These are phyloP conservation scores for Tangara arthus DNA, from an alignment of 2,797 vertebrate genomes.

Conservation along the genomic window DNA sequence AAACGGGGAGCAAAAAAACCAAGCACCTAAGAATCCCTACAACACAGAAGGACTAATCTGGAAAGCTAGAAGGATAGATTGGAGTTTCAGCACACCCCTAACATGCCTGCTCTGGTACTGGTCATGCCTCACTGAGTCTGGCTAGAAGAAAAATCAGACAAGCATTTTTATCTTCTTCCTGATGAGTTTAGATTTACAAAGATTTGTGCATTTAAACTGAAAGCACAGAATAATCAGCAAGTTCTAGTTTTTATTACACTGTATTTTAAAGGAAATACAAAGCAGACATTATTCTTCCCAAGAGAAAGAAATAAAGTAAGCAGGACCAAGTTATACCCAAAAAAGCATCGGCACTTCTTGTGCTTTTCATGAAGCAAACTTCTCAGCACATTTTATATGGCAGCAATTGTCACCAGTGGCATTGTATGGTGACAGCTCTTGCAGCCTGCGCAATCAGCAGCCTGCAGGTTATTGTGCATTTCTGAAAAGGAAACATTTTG, in stretches of 20 bases:
- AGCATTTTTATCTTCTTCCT: slow-evolving; percentile 30
- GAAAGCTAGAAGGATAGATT: neutral
- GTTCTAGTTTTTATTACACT: slow-evolving; percentile 32
- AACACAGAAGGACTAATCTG: neutral
- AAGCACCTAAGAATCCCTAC: accelerated
- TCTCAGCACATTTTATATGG: neutral
- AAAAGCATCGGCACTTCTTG: neutral
- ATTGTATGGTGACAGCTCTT: neutral
- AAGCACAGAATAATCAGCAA: slow-evolving; percentile 1
- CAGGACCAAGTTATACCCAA: neutral
- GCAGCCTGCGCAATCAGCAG: neutral
- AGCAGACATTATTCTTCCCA: slow-evolving; percentile 21
- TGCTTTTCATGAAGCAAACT: neutral
- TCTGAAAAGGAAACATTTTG: neutral
- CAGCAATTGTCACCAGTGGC: neutral
- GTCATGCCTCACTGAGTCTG: neutral
- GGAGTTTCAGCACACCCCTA: neutral
- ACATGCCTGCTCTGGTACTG: neutral
- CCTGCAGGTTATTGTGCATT: neutral
- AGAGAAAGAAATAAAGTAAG: neutral
- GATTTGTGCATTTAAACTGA: neutral
- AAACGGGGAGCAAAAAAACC: neutral
- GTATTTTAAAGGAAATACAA: slow-evolving; percentile 26
- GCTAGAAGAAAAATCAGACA: neutral
- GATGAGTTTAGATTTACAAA: slow-evolving; percentile 40